phyloP scores from a whole-genome alignment of 2,113 vertebrate species.

The Hemicordylus capensis region DNA sequence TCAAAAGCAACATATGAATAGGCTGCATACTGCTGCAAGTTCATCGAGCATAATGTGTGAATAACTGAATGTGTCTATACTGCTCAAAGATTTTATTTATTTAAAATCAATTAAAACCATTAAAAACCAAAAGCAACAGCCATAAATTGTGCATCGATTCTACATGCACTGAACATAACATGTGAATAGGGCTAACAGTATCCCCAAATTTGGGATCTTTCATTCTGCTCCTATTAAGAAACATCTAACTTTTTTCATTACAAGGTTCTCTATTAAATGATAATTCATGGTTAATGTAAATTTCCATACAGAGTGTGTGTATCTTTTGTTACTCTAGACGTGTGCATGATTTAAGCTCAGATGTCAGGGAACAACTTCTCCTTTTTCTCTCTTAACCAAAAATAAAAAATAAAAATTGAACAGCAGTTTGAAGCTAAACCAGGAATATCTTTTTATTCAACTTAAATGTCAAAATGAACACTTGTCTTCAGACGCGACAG shows the following conservation, averaged over 20 bases:
- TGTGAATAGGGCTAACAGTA: too few relatives aligned
- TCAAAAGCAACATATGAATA: too few relatives aligned
- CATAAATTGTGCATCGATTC: too few relatives aligned
- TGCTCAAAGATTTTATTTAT: too few relatives aligned
- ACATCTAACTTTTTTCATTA: slow-evolving; percentile 1
- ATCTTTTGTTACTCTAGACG: not conserved
- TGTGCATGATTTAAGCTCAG: not conserved
- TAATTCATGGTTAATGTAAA: not conserved
- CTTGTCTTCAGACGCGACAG: slow-evolving; percentile 71
- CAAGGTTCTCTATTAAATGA: not conserved
- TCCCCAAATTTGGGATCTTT: not conserved
- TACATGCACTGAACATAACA: too few relatives aligned
- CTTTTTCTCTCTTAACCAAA: not conserved
- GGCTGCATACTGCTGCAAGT: too few relatives aligned
- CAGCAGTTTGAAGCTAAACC: slow-evolving; percentile 50
- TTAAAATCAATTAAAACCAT: too few relatives aligned
- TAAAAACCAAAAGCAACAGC: too few relatives aligned
- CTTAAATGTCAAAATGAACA: slow-evolving; percentile 61
- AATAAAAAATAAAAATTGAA: not conserved
- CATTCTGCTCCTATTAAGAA: not conserved
- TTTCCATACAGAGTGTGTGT: not conserved
- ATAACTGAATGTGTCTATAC: too few relatives aligned
- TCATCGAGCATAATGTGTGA: too few relatives aligned
- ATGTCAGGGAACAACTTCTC: not conserved
- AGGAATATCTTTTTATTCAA: slow-evolving; percentile 61